Percentiles rank a stretch among this genome's conserved stretches.
These are phyloP conservation scores for Glareola pratincola DNA, from an alignment of 2,113 vertebrate genomes.

Conservation along the genomic window DNA sequence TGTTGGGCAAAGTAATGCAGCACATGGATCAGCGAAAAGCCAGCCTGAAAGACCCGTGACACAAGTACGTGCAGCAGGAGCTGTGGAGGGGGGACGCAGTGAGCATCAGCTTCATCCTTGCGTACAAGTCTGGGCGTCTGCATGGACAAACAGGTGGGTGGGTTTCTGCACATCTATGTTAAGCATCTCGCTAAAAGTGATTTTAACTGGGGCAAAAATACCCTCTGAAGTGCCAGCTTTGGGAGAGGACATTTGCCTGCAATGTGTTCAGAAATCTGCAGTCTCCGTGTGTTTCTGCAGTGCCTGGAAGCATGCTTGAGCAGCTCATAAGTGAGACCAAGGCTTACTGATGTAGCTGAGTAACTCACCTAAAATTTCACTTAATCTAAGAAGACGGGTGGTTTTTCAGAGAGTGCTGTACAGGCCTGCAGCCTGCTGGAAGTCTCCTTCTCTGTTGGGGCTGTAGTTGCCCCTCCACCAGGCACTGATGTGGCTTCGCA, in stretches of 20 bases:
- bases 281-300: neutral
- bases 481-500: neutral
- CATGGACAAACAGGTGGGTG: fast-evolving
- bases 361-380: neutral
- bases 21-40: neutral
- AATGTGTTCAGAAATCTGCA: neutral
- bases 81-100: neutral
- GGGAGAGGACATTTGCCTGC: neutral
- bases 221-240: neutral
- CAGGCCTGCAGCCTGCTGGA: neutral
- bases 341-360: neutral
- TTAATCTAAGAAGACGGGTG: neutral
- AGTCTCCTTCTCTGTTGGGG: neutral
- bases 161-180: neutral
- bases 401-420: neutral
- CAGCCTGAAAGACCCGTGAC: neutral
- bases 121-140: neutral
- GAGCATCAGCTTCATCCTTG: fast-evolving
- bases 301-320: neutral
- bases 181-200: neutral
- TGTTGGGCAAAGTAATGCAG: neutral
- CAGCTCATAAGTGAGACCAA: neutral
- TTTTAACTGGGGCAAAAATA: neutral
- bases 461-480: neutral
- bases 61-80: no score